phyloP scores from a whole-genome alignment of 2,797 vertebrate genomes.

The Mareca penelope region DNA sequence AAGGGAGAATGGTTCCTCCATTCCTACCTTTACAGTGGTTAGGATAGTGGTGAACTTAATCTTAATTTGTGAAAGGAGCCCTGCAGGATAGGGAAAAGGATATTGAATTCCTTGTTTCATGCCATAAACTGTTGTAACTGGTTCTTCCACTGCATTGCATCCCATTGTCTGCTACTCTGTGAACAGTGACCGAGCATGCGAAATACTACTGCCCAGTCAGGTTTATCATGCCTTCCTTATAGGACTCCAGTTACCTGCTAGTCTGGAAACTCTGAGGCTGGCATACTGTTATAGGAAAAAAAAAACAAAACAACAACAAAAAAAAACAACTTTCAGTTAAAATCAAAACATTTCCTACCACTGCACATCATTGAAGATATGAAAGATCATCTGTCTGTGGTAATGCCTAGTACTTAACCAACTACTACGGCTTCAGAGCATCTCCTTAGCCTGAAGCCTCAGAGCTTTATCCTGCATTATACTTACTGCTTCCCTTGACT shows the following conservation, averaged over 20 bases:
- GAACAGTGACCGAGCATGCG: background rate
- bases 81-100: background rate
- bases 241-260: background rate
- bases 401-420: background rate
- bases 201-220: background rate
- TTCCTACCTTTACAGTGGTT: background rate
- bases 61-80: background rate
- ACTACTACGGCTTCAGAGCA: background rate
- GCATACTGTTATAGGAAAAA: background rate
- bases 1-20: background rate
- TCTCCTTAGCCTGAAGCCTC: background rate
- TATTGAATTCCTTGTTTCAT: background rate
- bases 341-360: background rate
- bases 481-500: background rate
- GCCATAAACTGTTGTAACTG: background rate
- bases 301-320: too few species aligned
- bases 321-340: background rate
- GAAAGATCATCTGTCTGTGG: background rate
- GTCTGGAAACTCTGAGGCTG: background rate
- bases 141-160: background rate
- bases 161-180: background rate
- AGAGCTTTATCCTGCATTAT: background rate
- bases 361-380: background rate
- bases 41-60: background rate
- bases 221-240: background rate